Evolutionary conservation across 1,140 invertebrate species (phyloP).

Genomic region (Penaeus japonicus): DNA sequence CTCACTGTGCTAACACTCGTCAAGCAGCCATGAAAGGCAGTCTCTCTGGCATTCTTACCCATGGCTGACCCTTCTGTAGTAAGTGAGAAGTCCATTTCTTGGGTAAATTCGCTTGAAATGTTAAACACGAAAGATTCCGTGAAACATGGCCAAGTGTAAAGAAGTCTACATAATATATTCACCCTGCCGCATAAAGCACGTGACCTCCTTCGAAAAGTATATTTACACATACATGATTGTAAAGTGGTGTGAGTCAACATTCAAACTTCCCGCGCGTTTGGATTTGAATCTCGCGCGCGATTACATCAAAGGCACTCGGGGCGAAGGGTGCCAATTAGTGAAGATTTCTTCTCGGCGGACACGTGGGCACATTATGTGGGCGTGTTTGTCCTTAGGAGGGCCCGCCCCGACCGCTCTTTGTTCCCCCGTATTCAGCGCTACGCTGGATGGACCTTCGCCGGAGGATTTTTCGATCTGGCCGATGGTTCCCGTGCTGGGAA

Average conservation of each 20-base stretch:
- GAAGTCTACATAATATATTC: constrained; percentile 33
- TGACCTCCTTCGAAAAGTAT: constrained; percentile 1
- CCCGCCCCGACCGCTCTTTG: not conserved
- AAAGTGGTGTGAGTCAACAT: constrained; percentile 3
- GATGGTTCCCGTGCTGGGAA: not conserved
- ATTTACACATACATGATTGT: constrained; percentile 42
- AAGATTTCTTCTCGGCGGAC: constrained; percentile 44
- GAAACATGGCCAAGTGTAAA: constrained; percentile 6
- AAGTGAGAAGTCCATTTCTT: constrained; percentile 13
- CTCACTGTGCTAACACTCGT: not conserved
- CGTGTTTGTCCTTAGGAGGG: constrained; percentile 6
- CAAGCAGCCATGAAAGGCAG: not conserved
- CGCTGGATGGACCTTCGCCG: not conserved
- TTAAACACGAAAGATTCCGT: not conserved
- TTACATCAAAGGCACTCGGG: constrained; percentile 46
- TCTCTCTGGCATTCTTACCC: not conserved
- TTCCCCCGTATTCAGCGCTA: not conserved
- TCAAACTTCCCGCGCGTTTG: constrained; percentile 32
- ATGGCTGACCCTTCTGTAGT: not conserved
- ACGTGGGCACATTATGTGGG: constrained; percentile 8
- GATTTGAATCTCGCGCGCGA: constrained; percentile 46
- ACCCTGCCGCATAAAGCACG: not conserved
- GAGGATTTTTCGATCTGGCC: not conserved
- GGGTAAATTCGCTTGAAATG: not conserved
- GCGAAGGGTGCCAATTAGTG: constrained; percentile 51